Percentiles rank a stretch among this genome's conserved stretches.
Evolutionary conservation across 2,113 vertebrate genomes (phyloP).

Genomic region (Dipodomys merriami): DNA sequence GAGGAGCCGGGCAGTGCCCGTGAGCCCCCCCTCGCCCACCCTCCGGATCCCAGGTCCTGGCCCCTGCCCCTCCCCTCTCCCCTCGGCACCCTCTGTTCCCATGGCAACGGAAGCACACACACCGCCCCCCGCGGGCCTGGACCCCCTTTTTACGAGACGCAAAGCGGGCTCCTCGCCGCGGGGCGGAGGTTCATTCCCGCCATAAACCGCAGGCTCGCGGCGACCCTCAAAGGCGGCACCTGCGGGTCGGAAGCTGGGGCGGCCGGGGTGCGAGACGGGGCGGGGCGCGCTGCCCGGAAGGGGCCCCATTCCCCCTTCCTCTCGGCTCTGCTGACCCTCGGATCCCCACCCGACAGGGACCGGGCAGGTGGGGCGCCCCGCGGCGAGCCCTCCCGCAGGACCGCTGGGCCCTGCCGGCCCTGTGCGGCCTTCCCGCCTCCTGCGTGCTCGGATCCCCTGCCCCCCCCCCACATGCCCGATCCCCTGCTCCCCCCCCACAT

Average conservation of each 20-base stretch:
- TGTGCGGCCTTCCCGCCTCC: too few species aligned
- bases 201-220: conserved; percentile 15
- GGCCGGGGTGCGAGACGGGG: conserved; percentile 17
- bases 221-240: conserved; percentile 74
- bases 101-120: neutral
- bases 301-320: neutral
- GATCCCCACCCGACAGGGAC: neutral
- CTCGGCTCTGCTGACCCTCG: neutral
- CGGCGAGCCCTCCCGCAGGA: too few species aligned
- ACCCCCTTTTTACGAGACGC: conserved; percentile 50
- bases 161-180: conserved; percentile 18
- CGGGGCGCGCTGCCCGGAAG: neutral
- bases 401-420: too few species aligned
- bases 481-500: too few species aligned
- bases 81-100: conserved; percentile 15
- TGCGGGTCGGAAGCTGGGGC: conserved; percentile 55
- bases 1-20: neutral
- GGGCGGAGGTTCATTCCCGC: neutral
- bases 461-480: too few species aligned
- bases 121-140: neutral
- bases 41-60: neutral
- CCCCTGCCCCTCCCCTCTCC: neutral
- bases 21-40: neutral
- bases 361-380: too few species aligned
- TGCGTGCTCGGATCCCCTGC: too few species aligned